Percentiles rank a stretch among this genome's conserved stretches.
Conservation (phyloP, 1,140 invertebrate genomes). For the Drosophila tani region DNA sequence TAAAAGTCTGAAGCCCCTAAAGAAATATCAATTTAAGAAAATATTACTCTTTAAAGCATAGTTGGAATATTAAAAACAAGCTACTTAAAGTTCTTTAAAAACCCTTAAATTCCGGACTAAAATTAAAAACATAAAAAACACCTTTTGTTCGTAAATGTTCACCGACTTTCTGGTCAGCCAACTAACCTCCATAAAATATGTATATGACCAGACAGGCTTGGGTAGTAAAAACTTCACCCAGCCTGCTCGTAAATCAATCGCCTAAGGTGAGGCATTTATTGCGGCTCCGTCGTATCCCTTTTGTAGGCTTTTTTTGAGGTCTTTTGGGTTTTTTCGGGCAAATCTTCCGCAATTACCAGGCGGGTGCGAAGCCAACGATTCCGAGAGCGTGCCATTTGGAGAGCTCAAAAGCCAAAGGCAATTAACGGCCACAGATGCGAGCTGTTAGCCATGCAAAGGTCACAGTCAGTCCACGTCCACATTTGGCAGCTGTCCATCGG, state of each 20-base stretch:
- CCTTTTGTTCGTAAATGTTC: neutral
- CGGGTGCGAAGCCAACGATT: slow-evolving; percentile 20
- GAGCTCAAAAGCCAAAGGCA: slow-evolving; percentile 68
- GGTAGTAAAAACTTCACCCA: slow-evolving; percentile 28
- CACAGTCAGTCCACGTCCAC: slow-evolving; percentile 44
- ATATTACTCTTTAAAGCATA: neutral
- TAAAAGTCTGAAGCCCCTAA: too few species aligned
- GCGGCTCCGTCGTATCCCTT: neutral
- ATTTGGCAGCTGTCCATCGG: slow-evolving; percentile 71
- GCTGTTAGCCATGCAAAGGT: slow-evolving; percentile 64
- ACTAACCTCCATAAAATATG: slow-evolving; percentile 16
- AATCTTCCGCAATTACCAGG: slow-evolving; percentile 40
- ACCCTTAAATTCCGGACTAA: neutral
- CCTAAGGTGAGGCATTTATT: slow-evolving; percentile 12
- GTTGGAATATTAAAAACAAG: neutral
- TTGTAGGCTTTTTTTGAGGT: neutral
- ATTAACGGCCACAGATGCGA: slow-evolving; percentile 64
- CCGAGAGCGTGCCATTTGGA: slow-evolving; percentile 44
- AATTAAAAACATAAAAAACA: neutral
- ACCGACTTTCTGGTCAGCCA: neutral
- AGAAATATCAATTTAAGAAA: too few species aligned
- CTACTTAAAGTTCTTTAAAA: neutral
- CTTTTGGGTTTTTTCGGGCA: neutral
- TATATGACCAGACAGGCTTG: slow-evolving; percentile 1
- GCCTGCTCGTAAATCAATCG: slow-evolving; percentile 63